Percentiles rank a stretch among this genome's conserved stretches.
Evolutionary conservation across 2,888 invertebrate species (phyloP).

Genomic region (Bembecia ichneumoniformis): DNA sequence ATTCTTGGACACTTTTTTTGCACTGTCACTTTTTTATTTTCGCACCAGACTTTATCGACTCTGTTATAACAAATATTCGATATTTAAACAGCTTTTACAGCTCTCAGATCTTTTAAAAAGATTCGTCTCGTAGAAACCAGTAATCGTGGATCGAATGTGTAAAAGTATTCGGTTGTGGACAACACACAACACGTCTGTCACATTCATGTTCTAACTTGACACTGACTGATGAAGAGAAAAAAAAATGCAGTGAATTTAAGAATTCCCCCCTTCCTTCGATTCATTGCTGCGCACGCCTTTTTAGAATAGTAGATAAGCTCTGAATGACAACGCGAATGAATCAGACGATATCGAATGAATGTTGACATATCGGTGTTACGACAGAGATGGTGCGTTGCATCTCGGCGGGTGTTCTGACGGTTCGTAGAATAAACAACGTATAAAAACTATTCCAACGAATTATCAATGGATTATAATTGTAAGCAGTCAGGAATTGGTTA

Average conservation of each 20-base stretch:
- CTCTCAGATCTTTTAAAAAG: too few relatives aligned
- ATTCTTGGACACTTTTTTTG: slow-evolving; percentile 26
- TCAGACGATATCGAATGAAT: slow-evolving; percentile 6
- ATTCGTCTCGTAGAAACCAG: too few relatives aligned
- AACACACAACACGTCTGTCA: slow-evolving; percentile 22
- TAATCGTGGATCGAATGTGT: too few relatives aligned
- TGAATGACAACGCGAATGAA: slow-evolving; percentile 25
- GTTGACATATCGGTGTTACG: background rate
- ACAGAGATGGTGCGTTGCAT: background rate
- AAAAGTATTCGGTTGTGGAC: background rate
- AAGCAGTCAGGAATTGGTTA: too few relatives aligned
- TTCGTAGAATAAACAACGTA: too few relatives aligned
- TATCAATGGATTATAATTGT: too few relatives aligned
- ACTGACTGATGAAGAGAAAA: slow-evolving; percentile 32
- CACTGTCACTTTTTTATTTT: background rate
- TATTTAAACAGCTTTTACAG: too few relatives aligned
- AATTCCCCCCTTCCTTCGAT: slow-evolving; percentile 11
- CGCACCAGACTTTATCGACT: background rate
- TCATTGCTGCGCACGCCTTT: slow-evolving; percentile 31
- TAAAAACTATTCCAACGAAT: too few relatives aligned
- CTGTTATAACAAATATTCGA: background rate
- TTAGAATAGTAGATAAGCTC: slow-evolving; percentile 31
- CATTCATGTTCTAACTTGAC: slow-evolving; percentile 28
- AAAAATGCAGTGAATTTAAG: slow-evolving; percentile 21
- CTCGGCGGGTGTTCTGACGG: too few relatives aligned